These are phyloP conservation scores for Anguilla japonica DNA, from an alignment of 2,113 vertebrate species.

Conservation along the genomic window DNA sequence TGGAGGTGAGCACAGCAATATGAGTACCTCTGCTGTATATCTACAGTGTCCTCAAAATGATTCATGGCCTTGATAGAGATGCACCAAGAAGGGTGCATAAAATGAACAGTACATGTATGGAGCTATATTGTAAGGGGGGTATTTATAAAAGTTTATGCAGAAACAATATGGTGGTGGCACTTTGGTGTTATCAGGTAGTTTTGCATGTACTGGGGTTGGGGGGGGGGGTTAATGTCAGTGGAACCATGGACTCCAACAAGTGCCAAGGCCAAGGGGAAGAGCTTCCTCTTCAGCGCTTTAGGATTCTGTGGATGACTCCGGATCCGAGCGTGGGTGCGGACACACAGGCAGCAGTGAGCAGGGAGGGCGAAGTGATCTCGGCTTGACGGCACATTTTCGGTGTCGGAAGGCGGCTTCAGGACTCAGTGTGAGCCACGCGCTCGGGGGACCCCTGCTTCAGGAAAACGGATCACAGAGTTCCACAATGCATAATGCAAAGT, in stretches of 20 bases:
- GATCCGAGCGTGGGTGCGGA: not conserved
- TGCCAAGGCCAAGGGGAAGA: not conserved
- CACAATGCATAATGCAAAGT: not conserved
- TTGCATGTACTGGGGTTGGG: too few species aligned
- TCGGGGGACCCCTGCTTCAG: not conserved
- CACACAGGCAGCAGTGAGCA: not conserved
- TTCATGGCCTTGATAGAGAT: too few species aligned
- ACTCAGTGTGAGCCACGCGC: not conserved
- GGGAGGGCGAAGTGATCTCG: not conserved
- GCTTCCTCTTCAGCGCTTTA: not conserved
- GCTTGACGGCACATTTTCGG: not conserved
- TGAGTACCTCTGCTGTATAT: too few species aligned
- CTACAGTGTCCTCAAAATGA: too few species aligned
- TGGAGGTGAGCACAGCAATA: too few species aligned
- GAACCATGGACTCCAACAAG: not conserved
- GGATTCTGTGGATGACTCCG: not conserved
- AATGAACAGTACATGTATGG: too few species aligned
- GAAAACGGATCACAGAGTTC: not conserved
- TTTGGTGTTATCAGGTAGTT: too few species aligned
- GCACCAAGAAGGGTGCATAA: too few species aligned
- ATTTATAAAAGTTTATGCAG: too few species aligned
- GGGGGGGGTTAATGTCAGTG: too few species aligned
- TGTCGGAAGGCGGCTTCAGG: not conserved
- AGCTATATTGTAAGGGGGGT: too few species aligned
- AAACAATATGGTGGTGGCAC: too few species aligned